Evolutionary conservation across 2,113 vertebrate species (phyloP), one percentile per base, ranked within the genome.

Genomic region (Bubo blakistoni): DNA sequence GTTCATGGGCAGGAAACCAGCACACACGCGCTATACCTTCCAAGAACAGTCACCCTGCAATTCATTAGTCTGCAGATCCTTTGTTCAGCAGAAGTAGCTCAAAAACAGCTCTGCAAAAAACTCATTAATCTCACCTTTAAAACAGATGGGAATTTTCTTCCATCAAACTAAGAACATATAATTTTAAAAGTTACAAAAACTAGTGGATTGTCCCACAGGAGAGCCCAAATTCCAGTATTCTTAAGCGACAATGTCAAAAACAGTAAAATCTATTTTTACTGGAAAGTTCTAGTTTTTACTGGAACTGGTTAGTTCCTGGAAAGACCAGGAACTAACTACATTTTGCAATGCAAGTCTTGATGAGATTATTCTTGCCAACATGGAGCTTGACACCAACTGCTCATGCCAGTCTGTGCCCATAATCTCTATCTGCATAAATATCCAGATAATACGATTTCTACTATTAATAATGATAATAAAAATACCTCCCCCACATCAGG

Each of bases 401-500:
- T 83, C 57, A 38, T 47, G 52, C 73, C 83, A 94, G 51, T 21
- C 54, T 82, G 59, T 49, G 51, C 61, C 54, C 71, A 19, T 77
- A 88, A 95, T 94, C 82, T 93, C 81, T 59, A 29, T 57, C 54
- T 86, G 62, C 65, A 5, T 52, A 92, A 95, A 57, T 57, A 96
- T 83, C 67, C 73, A 94, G 59, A 81, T 86, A 95, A 95, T 54
- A 52, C 67, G 47, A 84, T 76, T 90, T 81, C 81, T 87, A 2
- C 59, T 78, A 85, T 80, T 77, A 96, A 91, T 84, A 83, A 81
- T 59, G 58, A 91, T 80, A 96, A 96, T 81, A 95, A 94, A 93
- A 96, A 86, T 32, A 61, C 69, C 74, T 86, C 59, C 55, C 76
- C 38, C 49, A 42, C 82, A 69, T 58, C 63, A 63, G 77, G 30